Percentiles rank a stretch among this genome's conserved stretches.
phyloP scores from a whole-genome alignment of 1,140 invertebrate species.

The Stegodyphus dumicola region DNA sequence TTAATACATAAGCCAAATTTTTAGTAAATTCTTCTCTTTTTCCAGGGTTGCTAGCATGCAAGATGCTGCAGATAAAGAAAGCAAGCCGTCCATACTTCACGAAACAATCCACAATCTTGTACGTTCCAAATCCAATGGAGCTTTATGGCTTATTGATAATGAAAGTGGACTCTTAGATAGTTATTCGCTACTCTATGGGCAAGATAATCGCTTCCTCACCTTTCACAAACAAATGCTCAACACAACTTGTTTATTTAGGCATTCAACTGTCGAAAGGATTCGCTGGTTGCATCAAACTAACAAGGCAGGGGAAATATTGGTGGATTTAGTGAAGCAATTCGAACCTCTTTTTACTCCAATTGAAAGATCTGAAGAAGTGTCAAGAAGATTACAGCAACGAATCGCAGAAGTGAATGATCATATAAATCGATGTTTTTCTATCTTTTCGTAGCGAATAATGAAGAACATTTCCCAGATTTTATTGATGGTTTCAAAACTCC shows the following conservation, averaged over 20 bases:
- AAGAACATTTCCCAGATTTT: too few relatives aligned
- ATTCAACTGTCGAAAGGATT: conserved; percentile 65
- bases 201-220: conserved; percentile 63
- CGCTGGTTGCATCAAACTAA: conserved; percentile 38
- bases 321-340: conserved; percentile 55
- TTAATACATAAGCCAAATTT: too few relatives aligned
- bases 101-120: conserved; percentile 69
- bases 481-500: too few relatives aligned
- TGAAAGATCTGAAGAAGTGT: conserved; percentile 13
- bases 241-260: conserved; percentile 68
- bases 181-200: conserved; percentile 67
- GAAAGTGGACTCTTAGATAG: conserved; percentile 70
- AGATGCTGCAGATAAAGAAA: conserved; percentile 68
- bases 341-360: conserved; percentile 63
- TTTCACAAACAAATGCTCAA: conserved; percentile 68
- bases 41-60: conserved; percentile 69
- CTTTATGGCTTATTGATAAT: conserved; percentile 70
- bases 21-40: conserved; percentile 47
- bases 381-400: conserved; percentile 22
- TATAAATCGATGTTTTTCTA: conserved; percentile 8
- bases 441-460: not conserved
- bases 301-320: conserved; percentile 54
- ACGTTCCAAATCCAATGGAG: conserved; percentile 64
- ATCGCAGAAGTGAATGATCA: conserved; percentile 32
- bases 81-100: conserved; percentile 66